Evolutionary conservation across 1,140 invertebrate species (phyloP).

Genomic region (Drosophila serrata): DNA sequence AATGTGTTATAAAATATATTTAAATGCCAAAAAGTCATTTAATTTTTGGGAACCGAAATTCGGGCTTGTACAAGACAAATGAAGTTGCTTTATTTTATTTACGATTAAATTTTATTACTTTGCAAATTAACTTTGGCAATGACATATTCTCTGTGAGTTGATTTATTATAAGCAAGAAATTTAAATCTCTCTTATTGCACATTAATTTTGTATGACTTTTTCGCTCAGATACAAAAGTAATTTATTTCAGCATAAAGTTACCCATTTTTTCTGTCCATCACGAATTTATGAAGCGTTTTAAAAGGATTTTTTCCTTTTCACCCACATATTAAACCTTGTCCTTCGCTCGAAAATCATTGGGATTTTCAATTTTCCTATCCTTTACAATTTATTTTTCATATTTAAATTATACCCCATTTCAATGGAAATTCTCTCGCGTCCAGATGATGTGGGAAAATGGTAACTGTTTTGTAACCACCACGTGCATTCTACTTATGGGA

Average conservation of each 20-base stretch:
- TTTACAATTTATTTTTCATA: constrained; percentile 15
- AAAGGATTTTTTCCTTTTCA: constrained; percentile 2
- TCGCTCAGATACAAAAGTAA: not conserved
- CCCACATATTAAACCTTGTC: constrained; percentile 3
- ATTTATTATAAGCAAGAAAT: not conserved
- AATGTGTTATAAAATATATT: no score
- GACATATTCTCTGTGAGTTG: not conserved
- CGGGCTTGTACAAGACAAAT: no score
- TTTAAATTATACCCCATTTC: constrained; percentile 36
- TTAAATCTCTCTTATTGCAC: not conserved
- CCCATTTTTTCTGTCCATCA: not conserved
- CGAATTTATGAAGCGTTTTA: constrained; percentile 14
- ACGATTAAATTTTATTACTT: not conserved
- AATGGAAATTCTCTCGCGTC: constrained; percentile 24
- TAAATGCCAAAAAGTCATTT: no score
- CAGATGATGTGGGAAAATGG: constrained; percentile 46
- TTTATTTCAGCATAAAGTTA: not conserved
- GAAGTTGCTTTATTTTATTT: not conserved
- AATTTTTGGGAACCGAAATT: not conserved
- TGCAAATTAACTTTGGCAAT: not conserved
- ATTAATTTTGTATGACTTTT: not conserved
- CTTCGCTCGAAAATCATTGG: not conserved
- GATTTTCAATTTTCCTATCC: constrained; percentile 5
- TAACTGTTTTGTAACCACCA: constrained; percentile 54
- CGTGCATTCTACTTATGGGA: constrained; percentile 31